A percentile compares a stretch with the other conserved stretches of the same genome.
Conservation (phyloP, 2,113 vertebrate species). For the Pelusios castaneus region DNA sequence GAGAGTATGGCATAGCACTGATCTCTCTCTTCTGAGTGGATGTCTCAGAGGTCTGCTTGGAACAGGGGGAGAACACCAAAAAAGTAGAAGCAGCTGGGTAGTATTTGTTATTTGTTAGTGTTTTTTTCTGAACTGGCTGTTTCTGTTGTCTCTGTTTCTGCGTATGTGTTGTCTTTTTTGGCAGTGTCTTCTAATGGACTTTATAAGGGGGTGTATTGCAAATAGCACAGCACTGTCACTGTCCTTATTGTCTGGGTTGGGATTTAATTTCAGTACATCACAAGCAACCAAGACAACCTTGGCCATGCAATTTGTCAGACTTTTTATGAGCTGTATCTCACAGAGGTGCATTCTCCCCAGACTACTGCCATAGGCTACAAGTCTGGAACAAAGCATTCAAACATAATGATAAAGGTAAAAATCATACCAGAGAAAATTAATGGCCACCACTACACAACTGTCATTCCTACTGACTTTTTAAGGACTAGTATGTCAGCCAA, state of each 20-base stretch:
- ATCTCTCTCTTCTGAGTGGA: background rate
- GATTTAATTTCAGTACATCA: slow-evolving; percentile 26
- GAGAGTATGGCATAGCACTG: background rate
- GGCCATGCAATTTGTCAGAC: slow-evolving; percentile 40
- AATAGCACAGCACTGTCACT: background rate
- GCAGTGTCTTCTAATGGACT: background rate
- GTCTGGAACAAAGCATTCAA: slow-evolving; percentile 23
- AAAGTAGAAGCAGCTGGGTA: background rate
- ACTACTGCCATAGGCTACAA: background rate
- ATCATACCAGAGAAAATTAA: slow-evolving; percentile 58
- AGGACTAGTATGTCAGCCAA: slow-evolving; percentile 33
- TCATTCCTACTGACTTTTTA: slow-evolving; percentile 31
- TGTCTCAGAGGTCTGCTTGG: background rate
- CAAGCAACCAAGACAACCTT: slow-evolving; percentile 43
- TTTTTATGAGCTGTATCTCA: slow-evolving; percentile 28
- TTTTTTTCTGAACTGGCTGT: background rate
- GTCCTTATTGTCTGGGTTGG: background rate
- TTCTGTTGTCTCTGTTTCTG: background rate
- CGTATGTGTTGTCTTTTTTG: background rate
- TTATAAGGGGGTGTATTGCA: background rate
- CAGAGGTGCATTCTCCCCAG: background rate
- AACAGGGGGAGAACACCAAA: background rate
- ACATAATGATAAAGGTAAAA: slow-evolving; percentile 40
- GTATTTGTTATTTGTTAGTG: background rate
- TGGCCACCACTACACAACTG: background rate